A percentile compares a stretch with the other conserved stretches of the same genome.
Conservation (phyloP, 1,140 invertebrate species). For the Drosophila pruinosa region DNA sequence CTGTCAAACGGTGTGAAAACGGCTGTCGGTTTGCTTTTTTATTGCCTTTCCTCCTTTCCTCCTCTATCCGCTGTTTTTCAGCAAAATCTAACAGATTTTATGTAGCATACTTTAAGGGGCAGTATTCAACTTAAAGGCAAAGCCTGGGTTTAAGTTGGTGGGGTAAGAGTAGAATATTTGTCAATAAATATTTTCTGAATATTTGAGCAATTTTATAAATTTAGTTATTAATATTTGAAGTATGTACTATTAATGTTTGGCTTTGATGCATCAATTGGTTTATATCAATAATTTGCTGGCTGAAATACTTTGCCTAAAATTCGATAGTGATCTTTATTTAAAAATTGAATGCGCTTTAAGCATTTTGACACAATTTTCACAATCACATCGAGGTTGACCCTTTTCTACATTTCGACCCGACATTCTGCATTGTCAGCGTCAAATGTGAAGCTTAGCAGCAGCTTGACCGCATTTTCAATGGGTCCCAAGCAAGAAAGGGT, state of each 20-base stretch:
- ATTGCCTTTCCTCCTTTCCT: conserved; percentile 25
- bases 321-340: background rate
- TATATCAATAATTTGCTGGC: background rate
- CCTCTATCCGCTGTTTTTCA: background rate
- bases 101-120: conserved; percentile 5
- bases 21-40: conserved; percentile 55
- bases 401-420: conserved; percentile 42
- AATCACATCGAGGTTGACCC: conserved; percentile 50
- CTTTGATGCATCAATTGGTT: background rate
- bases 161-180: too few species aligned
- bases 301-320: background rate
- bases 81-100: conserved; percentile 1
- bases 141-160: background rate
- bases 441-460: conserved; percentile 39
- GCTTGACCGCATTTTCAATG: conserved; percentile 36
- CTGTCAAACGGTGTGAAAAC: conserved; percentile 77
- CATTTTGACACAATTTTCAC: conserved; percentile 64
- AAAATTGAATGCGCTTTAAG: conserved; percentile 63
- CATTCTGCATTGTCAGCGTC: conserved; percentile 18
- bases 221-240: background rate
- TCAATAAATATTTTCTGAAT: too few species aligned
- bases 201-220: background rate
- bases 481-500: background rate
- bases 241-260: background rate
- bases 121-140: conserved; percentile 5